Base-by-base conservation (phyloP, 2,888 invertebrate genomes). In the Allacma fusca region DNA sequence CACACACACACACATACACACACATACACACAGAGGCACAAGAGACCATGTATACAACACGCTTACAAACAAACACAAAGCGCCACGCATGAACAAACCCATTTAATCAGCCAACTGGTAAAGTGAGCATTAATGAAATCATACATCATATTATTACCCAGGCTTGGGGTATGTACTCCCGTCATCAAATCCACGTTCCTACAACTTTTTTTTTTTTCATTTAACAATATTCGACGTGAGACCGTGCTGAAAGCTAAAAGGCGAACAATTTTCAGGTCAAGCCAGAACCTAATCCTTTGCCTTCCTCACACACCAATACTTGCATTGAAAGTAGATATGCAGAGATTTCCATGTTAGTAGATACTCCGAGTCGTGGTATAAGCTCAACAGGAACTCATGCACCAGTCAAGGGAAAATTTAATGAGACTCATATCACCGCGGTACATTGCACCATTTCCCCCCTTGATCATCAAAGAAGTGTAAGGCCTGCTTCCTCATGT, bases 101-200 rank as follows among this genome's bases (percentile, higher is more conserved):
- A 70, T 76, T 76, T 76, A 76, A 70, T 71, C 70, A 76, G 24
- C 43, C 70, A 70, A 64, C 70, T 76, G 70, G 76, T 64, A 76
- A 76, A 76, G 70, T 76, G 76, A 70, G 70, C 70, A 76, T 62
- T 76, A 76, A 76, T 76, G 76, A 69, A 62, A 69, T 43, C 67
- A 65, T 57, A 40, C 24, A 69, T 43, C 24, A 43, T 69, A 69
- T 34, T 68, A 23, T 12, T 26, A 65, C 28, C 16, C 26, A 1
- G 23, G 24, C 7, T 65, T 26, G 16, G 23, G n/a, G n/a, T 29
- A 19, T 29, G 67, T 16, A 29, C 19, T n/a, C 34, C n/a, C n/a
- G n/a, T 16, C 34, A 28, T 4, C 9, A 34, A 7, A 34, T 34
- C 5, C 34, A 34, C 34, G 4, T 9, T 34, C 34, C 34, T 34